Conservation (phyloP, 2,888 invertebrate genomes). For the Erannis defoliaria region DNA sequence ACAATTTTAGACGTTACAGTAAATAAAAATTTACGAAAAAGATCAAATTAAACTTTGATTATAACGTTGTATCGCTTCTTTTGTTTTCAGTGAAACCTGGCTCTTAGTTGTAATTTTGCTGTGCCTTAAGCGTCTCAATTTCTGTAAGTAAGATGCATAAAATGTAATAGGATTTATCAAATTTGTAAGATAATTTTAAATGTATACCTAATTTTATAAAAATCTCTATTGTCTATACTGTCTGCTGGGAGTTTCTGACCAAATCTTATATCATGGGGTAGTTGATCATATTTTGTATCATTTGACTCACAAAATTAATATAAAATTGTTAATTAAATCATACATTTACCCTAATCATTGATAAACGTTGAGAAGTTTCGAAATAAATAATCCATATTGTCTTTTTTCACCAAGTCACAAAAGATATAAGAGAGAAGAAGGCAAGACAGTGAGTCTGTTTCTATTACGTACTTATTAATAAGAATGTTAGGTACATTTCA, state of each 20-base stretch:
- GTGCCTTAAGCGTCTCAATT: slow-evolving; percentile 87
- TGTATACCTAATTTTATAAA: slow-evolving; percentile 77
- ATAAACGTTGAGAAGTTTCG: no score
- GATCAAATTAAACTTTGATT: slow-evolving; percentile 4
- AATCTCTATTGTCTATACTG: slow-evolving; percentile 67
- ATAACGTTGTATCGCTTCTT: not conserved
- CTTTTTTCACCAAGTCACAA: no score
- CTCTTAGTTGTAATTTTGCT: slow-evolving; percentile 77
- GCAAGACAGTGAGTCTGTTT: no score
- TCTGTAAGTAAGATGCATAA: slow-evolving; percentile 75
- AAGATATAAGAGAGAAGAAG: no score
- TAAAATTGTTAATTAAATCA: no score
- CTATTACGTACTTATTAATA: no score
- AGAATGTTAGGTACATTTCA: no score
- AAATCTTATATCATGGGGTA: slow-evolving; percentile 48
- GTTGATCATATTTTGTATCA: slow-evolving; percentile 45
- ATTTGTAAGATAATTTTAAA: slow-evolving; percentile 65
- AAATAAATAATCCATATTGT: no score
- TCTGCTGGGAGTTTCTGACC: slow-evolving; percentile 60
- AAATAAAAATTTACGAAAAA: not conserved
- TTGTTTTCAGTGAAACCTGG: slow-evolving; percentile 14
- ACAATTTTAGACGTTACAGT: not conserved
- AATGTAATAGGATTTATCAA: slow-evolving; percentile 71
- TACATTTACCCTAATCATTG: no score
- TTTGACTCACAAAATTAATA: no score